Evolutionary conservation across 2,888 invertebrate genomes (phyloP).

Genomic region (Sinohyriopsis cumingii): DNA sequence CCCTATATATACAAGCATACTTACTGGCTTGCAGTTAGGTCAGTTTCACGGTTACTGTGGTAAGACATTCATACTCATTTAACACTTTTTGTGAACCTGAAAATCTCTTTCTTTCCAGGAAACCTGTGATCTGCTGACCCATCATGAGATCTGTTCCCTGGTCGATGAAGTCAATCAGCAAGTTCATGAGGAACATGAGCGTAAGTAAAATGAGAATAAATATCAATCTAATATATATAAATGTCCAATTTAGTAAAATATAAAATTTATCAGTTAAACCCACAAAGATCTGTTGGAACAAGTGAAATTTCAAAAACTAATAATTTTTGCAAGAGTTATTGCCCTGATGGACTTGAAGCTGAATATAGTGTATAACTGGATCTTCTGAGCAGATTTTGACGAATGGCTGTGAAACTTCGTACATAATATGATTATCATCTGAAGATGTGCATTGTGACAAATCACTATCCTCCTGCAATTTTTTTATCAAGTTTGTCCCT

Average conservation of each 20-base stretch:
- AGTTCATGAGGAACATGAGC: slow-evolving; percentile 77
- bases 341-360: too few relatives aligned
- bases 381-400: too few relatives aligned
- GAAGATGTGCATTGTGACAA: too few relatives aligned
- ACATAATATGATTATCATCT: too few relatives aligned
- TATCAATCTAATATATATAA: too few relatives aligned
- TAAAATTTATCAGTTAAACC: background rate
- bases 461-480: too few relatives aligned
- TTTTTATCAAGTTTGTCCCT: too few relatives aligned
- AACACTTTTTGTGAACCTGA: background rate
- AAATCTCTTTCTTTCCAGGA: slow-evolving; percentile 36
- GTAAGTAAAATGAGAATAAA: slow-evolving; percentile 51
- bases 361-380: too few relatives aligned
- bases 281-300: too few relatives aligned
- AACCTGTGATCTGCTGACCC: slow-evolving; percentile 77
- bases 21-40: background rate
- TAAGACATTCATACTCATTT: background rate
- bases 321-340: too few relatives aligned
- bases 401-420: too few relatives aligned
- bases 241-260: background rate
- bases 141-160: slow-evolving; percentile 80
- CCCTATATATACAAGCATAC: background rate
- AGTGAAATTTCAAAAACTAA: too few relatives aligned
- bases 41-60: background rate
- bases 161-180: slow-evolving; percentile 78